These are phyloP conservation scores for Trachelipus rathkii DNA, from an alignment of 1,140 invertebrate genomes.

Conservation along the genomic window DNA sequence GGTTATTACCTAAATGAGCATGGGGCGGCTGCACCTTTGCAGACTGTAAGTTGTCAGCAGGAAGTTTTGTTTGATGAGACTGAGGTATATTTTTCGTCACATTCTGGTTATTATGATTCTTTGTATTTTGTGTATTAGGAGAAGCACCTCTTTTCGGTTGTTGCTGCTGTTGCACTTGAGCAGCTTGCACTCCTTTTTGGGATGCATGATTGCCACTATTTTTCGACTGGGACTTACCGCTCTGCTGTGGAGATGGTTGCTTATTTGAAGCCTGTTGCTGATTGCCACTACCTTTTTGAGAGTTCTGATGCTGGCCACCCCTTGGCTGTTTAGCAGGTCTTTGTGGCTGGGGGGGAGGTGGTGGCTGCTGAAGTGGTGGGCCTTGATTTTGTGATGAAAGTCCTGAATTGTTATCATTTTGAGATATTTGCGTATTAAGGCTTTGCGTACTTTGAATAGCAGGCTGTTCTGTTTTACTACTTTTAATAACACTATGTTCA, in stretches of 20 bases:
- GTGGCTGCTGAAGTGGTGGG: background rate
- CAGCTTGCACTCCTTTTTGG: background rate
- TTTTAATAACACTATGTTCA: background rate
- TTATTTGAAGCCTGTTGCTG: background rate
- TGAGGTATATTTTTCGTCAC: background rate
- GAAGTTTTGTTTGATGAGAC: background rate
- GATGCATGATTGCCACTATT: background rate
- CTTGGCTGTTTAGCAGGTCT: background rate
- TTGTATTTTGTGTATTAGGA: background rate
- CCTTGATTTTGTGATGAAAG: too few relatives aligned
- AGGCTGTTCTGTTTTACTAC: background rate
- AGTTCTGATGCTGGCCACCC: background rate
- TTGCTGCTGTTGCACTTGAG: background rate
- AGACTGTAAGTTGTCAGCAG: background rate
- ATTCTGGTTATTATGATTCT: background rate
- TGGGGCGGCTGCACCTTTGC: background rate
- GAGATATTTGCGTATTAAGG: background rate
- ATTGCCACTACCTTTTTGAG: background rate
- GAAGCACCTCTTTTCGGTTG: background rate
- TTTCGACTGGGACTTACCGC: background rate
- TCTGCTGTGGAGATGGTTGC: background rate
- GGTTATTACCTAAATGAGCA: background rate
- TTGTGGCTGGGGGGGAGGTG: background rate
- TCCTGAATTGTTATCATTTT: too few relatives aligned
- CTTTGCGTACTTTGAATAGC: background rate